A percentile compares a stretch with the other conserved stretches of the same genome.
phyloP scores from a whole-genome alignment of 1,140 invertebrate genomes.

The Bombus breviceps region DNA sequence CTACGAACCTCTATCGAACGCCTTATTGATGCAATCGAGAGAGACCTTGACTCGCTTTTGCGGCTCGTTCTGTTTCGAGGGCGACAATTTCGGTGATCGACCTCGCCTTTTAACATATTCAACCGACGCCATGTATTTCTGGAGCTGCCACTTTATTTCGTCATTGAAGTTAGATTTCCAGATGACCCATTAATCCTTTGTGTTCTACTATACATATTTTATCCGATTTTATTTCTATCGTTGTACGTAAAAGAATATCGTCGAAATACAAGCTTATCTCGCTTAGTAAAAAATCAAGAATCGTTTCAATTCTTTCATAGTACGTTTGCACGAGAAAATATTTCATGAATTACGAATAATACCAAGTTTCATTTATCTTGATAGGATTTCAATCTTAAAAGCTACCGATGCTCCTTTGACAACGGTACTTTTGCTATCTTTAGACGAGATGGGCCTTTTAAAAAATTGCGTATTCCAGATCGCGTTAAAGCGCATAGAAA shows the following conservation, averaged over 20 bases:
- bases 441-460: not conserved
- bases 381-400: not conserved
- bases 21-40: slow-evolving; percentile 19
- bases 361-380: not conserved
- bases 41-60: slow-evolving; percentile 7
- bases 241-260: not conserved
- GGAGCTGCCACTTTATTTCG: not conserved
- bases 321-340: not conserved
- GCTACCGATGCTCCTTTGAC: not conserved
- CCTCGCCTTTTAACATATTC: not conserved
- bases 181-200: not conserved
- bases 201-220: not conserved
- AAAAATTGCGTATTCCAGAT: not conserved
- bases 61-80: not conserved
- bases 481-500: not conserved
- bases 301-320: not conserved
- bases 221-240: not conserved
- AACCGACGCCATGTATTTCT: not conserved
- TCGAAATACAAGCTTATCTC: not conserved
- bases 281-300: not conserved
- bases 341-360: not conserved
- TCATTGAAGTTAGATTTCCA: not conserved
- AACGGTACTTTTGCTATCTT: not conserved
- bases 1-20: slow-evolving; percentile 12
- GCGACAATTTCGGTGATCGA: slow-evolving; percentile 6